Conservation (phyloP, 2,888 invertebrate species). For the Drosophila subquinaria region DNA sequence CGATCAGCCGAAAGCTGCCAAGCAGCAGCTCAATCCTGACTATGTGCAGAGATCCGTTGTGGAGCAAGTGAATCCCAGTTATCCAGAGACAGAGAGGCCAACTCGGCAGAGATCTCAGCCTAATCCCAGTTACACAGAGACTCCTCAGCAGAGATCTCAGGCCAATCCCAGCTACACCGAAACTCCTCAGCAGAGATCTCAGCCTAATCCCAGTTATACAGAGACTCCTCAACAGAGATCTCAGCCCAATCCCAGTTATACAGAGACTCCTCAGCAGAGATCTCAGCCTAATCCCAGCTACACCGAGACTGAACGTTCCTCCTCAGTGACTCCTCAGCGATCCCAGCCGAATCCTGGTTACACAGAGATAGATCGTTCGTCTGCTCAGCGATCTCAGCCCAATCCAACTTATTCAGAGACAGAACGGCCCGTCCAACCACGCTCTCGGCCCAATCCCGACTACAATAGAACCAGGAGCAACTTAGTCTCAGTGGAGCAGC, state of each 20-base stretch:
- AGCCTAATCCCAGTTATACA: conserved; percentile 2
- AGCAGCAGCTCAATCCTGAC: conserved; percentile 16
- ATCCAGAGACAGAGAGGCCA: neutral
- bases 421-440: conserved; percentile 12
- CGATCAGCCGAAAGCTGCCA: conserved; percentile 14
- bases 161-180: neutral
- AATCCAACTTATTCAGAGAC: conserved; percentile 11
- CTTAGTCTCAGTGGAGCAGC: conserved; percentile 14
- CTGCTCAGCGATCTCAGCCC: conserved; percentile 22
- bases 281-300: neutral
- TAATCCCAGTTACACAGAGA: neutral
- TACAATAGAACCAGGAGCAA: conserved; percentile 20
- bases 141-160: neutral
- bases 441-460: conserved; percentile 20
- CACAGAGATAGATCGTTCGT: neutral
- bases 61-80: conserved; percentile 23
- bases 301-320: too few relatives aligned
- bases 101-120: neutral
- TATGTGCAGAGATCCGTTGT: conserved; percentile 13
- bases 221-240: conserved; percentile 20
- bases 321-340: neutral
- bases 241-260: conserved; percentile 4
- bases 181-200: neutral
- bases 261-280: neutral
- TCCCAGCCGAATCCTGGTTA: conserved; percentile 6